Conservation (phyloP, 2,113 vertebrate genomes). For the Indicator indicator region DNA sequence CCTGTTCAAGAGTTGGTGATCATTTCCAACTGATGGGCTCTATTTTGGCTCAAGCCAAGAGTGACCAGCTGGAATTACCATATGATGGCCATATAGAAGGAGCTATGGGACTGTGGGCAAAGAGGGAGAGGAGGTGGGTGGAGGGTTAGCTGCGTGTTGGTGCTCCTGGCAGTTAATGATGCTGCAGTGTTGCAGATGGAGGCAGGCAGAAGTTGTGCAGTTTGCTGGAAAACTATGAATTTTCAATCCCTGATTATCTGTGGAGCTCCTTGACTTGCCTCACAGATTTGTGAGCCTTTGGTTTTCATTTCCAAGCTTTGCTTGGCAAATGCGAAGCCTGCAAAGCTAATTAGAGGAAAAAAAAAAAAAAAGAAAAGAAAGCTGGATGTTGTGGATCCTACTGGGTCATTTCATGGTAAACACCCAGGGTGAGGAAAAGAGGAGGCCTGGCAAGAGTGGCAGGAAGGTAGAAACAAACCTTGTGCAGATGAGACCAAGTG, state of each 20-base stretch:
- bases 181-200: background rate
- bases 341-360: background rate
- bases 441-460: background rate
- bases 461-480: background rate
- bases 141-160: background rate
- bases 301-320: constrained; percentile 22
- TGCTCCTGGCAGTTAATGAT: background rate
- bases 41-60: background rate
- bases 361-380: background rate
- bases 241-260: constrained; percentile 4
- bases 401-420: background rate
- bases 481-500: background rate
- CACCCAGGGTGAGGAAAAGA: background rate
- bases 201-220: background rate
- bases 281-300: background rate
- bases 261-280: constrained; percentile 5
- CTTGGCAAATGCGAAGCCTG: background rate
- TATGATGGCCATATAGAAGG: background rate
- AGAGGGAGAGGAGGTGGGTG: background rate
- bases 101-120: background rate
- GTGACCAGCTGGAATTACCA: background rate
- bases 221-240: constrained; percentile 12
- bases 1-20: background rate
- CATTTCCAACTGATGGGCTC: background rate
- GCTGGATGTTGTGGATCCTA: background rate